Percentiles rank a stretch among this genome's conserved stretches.
These are phyloP conservation scores for Centropus unirufus DNA, from an alignment of 2,113 vertebrate genomes.

Conservation along the genomic window DNA sequence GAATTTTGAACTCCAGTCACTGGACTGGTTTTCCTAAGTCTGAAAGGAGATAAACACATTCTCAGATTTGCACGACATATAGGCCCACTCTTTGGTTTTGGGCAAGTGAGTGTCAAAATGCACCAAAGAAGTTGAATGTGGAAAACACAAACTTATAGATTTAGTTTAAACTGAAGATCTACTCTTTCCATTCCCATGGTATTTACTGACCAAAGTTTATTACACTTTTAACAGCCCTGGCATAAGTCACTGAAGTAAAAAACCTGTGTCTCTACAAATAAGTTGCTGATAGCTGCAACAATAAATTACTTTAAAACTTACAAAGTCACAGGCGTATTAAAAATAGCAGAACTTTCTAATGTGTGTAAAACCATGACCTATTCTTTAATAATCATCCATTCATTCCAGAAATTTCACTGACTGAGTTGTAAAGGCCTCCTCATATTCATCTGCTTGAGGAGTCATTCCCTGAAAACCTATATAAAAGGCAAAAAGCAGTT, in stretches of 20 bases:
- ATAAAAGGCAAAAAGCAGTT: not conserved
- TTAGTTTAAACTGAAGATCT: not conserved
- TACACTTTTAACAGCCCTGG: not conserved
- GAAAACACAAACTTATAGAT: not conserved
- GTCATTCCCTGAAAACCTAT: not conserved
- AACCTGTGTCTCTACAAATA: fast-evolving
- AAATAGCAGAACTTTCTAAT: not conserved
- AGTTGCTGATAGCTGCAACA: not conserved
- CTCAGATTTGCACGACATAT: not conserved
- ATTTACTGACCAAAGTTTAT: not conserved
- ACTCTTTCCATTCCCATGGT: not conserved
- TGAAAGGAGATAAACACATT: fast-evolving
- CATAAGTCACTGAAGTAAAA: not conserved
- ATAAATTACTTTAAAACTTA: not conserved
- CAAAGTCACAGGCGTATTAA: not conserved
- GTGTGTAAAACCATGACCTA: not conserved
- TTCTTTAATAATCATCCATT: not conserved
- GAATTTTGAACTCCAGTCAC: not conserved
- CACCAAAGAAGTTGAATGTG: not conserved
- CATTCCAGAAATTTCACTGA: not conserved
- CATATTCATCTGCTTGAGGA: not conserved
- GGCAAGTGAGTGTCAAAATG: not conserved
- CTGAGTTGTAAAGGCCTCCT: not conserved
- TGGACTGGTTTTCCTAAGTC: not conserved
- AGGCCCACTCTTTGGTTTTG: not conserved